Evolutionary conservation across 2,888 invertebrate genomes (phyloP).

Genomic region (Apeira syringaria): DNA sequence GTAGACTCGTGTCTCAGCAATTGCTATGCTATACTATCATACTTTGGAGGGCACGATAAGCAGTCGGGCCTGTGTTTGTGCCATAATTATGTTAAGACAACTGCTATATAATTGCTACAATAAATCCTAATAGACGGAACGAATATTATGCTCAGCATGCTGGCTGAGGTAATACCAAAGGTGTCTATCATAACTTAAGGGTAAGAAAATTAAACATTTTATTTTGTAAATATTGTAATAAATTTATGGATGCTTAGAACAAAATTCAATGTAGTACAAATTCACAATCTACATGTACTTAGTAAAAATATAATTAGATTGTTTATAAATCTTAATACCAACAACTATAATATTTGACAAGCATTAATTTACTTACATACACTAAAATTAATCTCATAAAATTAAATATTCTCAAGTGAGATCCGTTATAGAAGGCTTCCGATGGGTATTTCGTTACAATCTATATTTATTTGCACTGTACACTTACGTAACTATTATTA

Average conservation of each 20-base stretch:
- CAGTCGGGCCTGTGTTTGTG: too few relatives aligned
- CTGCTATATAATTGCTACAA: too few relatives aligned
- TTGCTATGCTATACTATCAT: too few relatives aligned
- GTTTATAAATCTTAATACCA: neutral
- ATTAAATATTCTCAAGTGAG: slow-evolving; percentile 60
- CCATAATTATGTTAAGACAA: too few relatives aligned
- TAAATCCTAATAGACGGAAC: too few relatives aligned
- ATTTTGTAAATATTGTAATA: neutral
- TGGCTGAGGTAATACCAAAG: too few relatives aligned
- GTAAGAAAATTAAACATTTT: too few relatives aligned
- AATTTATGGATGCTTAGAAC: neutral
- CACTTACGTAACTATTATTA: neutral
- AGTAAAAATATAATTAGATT: too few relatives aligned
- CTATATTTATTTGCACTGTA: slow-evolving; percentile 22
- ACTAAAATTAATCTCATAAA: slow-evolving; percentile 23
- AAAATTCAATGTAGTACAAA: neutral
- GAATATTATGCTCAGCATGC: too few relatives aligned
- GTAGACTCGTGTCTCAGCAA: too few relatives aligned
- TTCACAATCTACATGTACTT: neutral
- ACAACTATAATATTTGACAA: neutral
- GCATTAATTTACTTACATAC: slow-evolving; percentile 1
- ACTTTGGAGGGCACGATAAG: too few relatives aligned
- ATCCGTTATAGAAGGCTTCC: slow-evolving; percentile 52
- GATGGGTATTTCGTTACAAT: slow-evolving; percentile 28
- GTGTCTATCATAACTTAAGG: too few relatives aligned